phyloP scores from a whole-genome alignment of 2,888 invertebrate genomes.

The Lasioglossum vierecki region DNA sequence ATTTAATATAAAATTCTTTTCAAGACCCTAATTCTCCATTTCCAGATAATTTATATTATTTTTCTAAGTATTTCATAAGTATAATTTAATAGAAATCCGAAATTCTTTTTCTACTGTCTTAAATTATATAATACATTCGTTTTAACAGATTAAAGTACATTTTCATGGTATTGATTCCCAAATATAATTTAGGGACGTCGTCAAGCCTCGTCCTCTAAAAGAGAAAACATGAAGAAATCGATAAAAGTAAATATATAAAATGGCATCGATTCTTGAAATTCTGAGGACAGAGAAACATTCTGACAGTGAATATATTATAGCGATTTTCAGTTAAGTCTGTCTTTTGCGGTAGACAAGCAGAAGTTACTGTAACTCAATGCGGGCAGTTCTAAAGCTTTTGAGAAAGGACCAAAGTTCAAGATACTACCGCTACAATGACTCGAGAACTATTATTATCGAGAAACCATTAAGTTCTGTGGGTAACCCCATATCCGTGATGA shows the following conservation, averaged over 20 bases:
- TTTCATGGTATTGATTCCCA: background rate
- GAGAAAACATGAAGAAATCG: background rate
- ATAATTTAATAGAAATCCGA: too few species aligned
- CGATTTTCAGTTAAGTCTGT: conserved; percentile 17
- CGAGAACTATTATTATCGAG: conserved; percentile 60
- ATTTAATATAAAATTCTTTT: too few species aligned
- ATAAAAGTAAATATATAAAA: background rate
- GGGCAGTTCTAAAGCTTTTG: conserved; percentile 39
- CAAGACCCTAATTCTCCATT: too few species aligned
- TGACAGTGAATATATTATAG: conserved; percentile 17
- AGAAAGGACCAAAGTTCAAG: conserved; percentile 50
- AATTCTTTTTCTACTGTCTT: background rate
- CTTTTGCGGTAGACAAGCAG: conserved; percentile 40
- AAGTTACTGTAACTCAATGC: conserved; percentile 51
- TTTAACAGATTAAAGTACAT: background rate
- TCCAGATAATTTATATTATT: too few species aligned
- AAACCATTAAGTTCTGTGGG: conserved; percentile 57
- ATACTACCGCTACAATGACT: conserved; percentile 43
- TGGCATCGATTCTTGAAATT: background rate
- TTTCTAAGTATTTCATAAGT: too few species aligned
- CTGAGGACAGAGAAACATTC: background rate
- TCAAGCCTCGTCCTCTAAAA: background rate
- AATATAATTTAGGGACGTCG: background rate
- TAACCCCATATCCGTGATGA: conserved; percentile 23
- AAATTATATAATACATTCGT: background rate